A percentile compares a stretch with the other conserved stretches of the same genome.
Evolutionary conservation across 1,140 invertebrate species (phyloP).

Genomic region (Zaprionus capensis): DNA sequence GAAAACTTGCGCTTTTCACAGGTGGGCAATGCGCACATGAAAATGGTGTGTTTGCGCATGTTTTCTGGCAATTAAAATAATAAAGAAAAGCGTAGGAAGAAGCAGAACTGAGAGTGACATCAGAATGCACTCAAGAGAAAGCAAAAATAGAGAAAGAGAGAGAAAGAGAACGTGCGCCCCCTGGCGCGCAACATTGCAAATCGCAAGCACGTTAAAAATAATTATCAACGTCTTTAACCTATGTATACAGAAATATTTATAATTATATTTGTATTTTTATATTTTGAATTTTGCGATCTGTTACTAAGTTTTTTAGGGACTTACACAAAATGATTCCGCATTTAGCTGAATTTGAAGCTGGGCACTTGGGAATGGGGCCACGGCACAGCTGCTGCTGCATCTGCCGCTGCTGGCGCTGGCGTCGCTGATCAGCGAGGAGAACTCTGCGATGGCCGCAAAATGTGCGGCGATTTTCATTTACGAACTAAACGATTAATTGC

Average conservation of each 20-base stretch:
- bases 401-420: constrained; percentile 33
- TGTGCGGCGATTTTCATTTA: constrained; percentile 62
- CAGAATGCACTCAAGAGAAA: not conserved
- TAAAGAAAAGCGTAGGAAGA: not conserved
- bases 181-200: constrained; percentile 65
- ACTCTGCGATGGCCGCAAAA: constrained; percentile 33
- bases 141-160: not conserved
- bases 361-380: constrained; percentile 63
- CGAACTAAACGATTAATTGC: constrained; percentile 60
- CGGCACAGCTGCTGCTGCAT: constrained; percentile 51
- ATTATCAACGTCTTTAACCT: constrained; percentile 75
- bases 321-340: constrained; percentile 77
- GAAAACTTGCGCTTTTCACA: constrained; percentile 41
- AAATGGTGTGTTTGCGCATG: constrained; percentile 61
- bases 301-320: constrained; percentile 49
- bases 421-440: constrained; percentile 19
- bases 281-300: constrained; percentile 40
- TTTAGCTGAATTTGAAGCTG: constrained; percentile 75
- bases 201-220: constrained; percentile 82
- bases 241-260: constrained; percentile 12
- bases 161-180: constrained; percentile 28
- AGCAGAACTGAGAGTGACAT: not conserved
- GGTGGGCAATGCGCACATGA: constrained; percentile 61
- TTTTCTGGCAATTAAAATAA: constrained; percentile 53
- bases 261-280: constrained; percentile 13